Percentiles rank a stretch among this genome's conserved stretches.
Evolutionary conservation across 2,797 vertebrate species (phyloP).

Genomic region (Graptemys geographica): DNA sequence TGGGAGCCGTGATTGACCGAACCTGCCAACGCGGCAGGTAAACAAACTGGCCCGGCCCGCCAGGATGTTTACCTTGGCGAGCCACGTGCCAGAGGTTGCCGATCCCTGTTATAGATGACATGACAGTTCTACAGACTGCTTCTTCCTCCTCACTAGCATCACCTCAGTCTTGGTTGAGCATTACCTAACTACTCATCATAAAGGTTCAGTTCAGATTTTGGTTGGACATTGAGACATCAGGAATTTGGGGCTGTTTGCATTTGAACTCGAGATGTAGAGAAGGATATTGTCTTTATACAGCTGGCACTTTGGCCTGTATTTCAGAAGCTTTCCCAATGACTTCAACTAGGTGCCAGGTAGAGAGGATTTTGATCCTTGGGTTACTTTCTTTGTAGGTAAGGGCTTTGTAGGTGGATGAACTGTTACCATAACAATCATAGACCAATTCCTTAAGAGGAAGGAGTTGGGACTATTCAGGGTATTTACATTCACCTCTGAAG

Average conservation of each 20-base stretch:
- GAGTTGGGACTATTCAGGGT: background rate
- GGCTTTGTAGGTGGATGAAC: background rate
- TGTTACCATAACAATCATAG: too few relatives aligned
- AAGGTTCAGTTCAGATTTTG: background rate
- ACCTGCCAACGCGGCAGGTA: too few relatives aligned
- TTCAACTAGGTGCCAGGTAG: rapidly evolving
- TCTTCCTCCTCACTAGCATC: rapidly evolving
- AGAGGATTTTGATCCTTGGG: background rate
- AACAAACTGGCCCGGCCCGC: too few relatives aligned
- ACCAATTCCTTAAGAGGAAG: background rate
- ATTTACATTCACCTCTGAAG: background rate
- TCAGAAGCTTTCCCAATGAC: background rate
- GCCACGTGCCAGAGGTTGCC: too few relatives aligned
- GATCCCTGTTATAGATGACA: too few relatives aligned
- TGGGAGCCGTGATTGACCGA: too few relatives aligned
- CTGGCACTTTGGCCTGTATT: background rate
- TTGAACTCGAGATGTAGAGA: background rate
- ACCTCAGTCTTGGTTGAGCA: background rate
- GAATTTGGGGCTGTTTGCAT: background rate
- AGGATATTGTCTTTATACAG: background rate
- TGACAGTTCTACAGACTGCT: background rate
- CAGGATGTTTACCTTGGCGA: too few relatives aligned
- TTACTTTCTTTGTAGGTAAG: background rate
- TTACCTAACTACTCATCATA: background rate
- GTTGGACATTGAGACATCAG: background rate